Base-by-base conservation (phyloP, 2,888 invertebrate genomes). In the Lithophane socia region DNA sequence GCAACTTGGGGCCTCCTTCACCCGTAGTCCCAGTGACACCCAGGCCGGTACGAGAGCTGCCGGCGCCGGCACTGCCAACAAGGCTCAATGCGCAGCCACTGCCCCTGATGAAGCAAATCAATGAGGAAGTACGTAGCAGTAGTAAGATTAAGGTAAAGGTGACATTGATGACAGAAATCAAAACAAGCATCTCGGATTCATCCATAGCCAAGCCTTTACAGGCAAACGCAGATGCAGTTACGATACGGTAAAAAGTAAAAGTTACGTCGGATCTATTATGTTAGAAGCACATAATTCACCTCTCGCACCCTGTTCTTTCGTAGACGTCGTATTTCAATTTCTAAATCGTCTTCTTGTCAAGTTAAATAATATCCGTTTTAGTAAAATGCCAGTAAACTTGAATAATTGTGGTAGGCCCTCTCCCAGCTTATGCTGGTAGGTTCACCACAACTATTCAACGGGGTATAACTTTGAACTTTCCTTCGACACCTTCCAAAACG, bases 51-150 rank as follows among this genome's bases (percentile, higher is more conserved):
- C 89, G 56, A 12, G 88, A 83, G 21, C 58, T 77, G 16, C 78
- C 83, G 0, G 78, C 86, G 12, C 82, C 87, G 0, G 68, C 91
- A 1, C 82, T 94, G 29, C 91, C 94, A 0, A 89, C 93, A 5
- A 87, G 94, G 64, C 91, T 94, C 18, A 95, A 94, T 87, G 95
- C 94, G 85, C 96, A 96, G 84, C 93, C 94, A 12, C 83, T 96
- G 42, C 94, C 96, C 3, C 91, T 95, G 4, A 94, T 96, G 75
- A 96, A 96, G 83, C 96, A 96, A 81, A 96, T 96, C 82, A 96
- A 96, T 86, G 96, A 96, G 86, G 96, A 96, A 94, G 96, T 96
- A 92, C 88, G 87, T 85, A 75, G 79, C 79, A 79, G 75, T 65
- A 84, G 16, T 80, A 80, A 52, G 42, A 56, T 74, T 82, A 84